A percentile compares a stretch with the other conserved stretches of the same genome.
Evolutionary conservation across 1,140 invertebrate genomes (phyloP).

Genomic region (Drosophila pandora): DNA sequence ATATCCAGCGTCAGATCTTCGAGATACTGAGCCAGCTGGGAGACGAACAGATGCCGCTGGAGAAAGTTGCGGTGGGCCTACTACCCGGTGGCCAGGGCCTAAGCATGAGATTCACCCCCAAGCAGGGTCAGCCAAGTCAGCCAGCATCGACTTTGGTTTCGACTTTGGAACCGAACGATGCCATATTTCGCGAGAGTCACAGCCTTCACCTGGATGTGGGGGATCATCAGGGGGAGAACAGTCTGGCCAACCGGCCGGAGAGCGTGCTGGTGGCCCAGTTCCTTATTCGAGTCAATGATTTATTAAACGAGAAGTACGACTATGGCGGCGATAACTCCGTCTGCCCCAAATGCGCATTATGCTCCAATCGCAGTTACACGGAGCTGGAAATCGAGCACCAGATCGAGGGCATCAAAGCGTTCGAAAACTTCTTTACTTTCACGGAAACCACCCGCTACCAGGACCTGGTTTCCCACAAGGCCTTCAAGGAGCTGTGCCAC

Average conservation of each 20-base stretch:
- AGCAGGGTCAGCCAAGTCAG: not conserved
- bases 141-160: not conserved
- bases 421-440: slow-evolving; percentile 38
- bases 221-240: slow-evolving; percentile 4
- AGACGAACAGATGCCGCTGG: slow-evolving; percentile 42
- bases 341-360: slow-evolving; percentile 30
- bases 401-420: slow-evolving; percentile 62
- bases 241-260: slow-evolving; percentile 17
- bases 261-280: slow-evolving; percentile 47
- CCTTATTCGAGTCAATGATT: slow-evolving; percentile 38
- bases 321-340: slow-evolving; percentile 13
- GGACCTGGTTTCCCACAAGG: slow-evolving; percentile 41
- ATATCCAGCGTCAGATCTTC: slow-evolving; percentile 40
- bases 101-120: slow-evolving; percentile 44
- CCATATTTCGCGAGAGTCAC: slow-evolving; percentile 9
- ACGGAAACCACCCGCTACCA: slow-evolving; percentile 26
- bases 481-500: slow-evolving; percentile 59
- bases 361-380: slow-evolving; percentile 41
- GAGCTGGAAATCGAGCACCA: slow-evolving; percentile 65
- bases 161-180: not conserved
- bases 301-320: slow-evolving; percentile 26
- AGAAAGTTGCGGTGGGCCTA: slow-evolving; percentile 35
- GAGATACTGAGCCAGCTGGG: slow-evolving; percentile 54
- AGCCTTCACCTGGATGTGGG: slow-evolving; percentile 23
- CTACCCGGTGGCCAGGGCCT: slow-evolving; percentile 44